Base-by-base conservation (phyloP, 2,888 invertebrate genomes). In the Desoria tigrina region DNA sequence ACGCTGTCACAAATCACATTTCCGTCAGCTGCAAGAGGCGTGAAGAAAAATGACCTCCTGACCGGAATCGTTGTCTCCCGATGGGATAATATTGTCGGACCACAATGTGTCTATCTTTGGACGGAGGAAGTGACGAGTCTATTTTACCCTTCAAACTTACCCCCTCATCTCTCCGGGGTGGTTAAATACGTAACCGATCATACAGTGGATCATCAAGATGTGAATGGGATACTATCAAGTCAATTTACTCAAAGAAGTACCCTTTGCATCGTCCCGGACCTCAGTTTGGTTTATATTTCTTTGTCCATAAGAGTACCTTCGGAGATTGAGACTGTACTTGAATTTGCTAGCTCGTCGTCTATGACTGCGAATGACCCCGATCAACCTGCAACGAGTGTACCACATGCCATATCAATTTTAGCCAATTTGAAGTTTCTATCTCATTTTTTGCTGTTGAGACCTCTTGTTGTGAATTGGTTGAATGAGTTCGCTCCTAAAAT, bases 51-150 rank as follows among this genome's bases (percentile, higher is more conserved):
- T 45, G 45, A 45, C 7, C 24, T 76, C 21, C 53, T 74, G 16
- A 65, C 71, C 6, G 74, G 74, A 2, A 62, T 74, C 28, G 73
- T 76, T 0, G 73, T 76, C 1, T 74, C 72, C 2, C 60, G 73
- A 9, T 76, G 76, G 76, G 74, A 74, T 37, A 76, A 76, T 49
- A 74, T 76, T 49, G 73, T 76, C 1, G 76, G 76, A 3, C 76
- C 76, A 4, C 76, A 76, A 57, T 74, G 73, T 37, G 69, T 71
- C 2, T 76, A 76, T 51, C 50, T 74, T 9, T 76, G 76, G 76
- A 74, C 74, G 14, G 76, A 76, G 54, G 76, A 74, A 32, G 26
- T 65, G 27, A 74, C 76, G 6, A 73, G 74, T 54, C 58, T 66
- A 1, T 76, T 73, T 62, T 72, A 74, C 56, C 76, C 76, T 11